Evolutionary conservation across 2,113 vertebrate genomes (phyloP), one percentile per base, ranked within the genome.

Genomic region (Laterallus jamaicensis): DNA sequence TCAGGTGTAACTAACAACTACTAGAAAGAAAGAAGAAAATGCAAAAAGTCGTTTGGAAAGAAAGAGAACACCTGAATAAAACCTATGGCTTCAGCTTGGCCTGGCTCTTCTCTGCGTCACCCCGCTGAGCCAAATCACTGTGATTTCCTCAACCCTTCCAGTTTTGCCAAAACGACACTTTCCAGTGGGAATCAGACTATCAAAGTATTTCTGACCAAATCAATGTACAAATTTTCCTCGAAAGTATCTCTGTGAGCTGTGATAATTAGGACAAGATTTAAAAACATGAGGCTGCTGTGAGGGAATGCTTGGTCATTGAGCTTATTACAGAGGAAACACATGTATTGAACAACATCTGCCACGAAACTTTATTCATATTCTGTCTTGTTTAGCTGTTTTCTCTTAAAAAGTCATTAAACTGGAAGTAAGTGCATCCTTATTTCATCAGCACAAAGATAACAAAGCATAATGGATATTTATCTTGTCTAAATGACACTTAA

Each of bases 381-480:
- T 56, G 39, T 79, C 66, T 82, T 73, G 15, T 81, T 92, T 93
- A 73, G 66, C 66, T 92, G 83, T 82, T 95, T 94, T 92, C 77
- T 82, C 50, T 95, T 66, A 93, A 79, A 86, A 86, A 95, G 86
- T 82, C 86, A 76, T 88, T 55, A 80, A 31, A 55, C 66, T 20
- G 32, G 49, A 93, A 92, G 64, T 22, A 81, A 84, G 91, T 9
- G 32, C 32, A 82, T 35, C 62, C 32, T 86, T n/a, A 88, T 60
- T 35, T 86, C 59, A 86, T 20, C 86, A 79, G 40, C 50, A 84
- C 39, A 76, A 63, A 81, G 88, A 92, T 12, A n/a, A 84, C 62
- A 73, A 79, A 93, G 88, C 22, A 63, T 26, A 78, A 75, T 25
- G 42, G 70, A 55, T 69, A 84, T 75, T 86, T 90, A 69, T 79